These are phyloP conservation scores for Leucozona laternaria DNA, from an alignment of 2,888 invertebrate species.

Conservation along the genomic window DNA sequence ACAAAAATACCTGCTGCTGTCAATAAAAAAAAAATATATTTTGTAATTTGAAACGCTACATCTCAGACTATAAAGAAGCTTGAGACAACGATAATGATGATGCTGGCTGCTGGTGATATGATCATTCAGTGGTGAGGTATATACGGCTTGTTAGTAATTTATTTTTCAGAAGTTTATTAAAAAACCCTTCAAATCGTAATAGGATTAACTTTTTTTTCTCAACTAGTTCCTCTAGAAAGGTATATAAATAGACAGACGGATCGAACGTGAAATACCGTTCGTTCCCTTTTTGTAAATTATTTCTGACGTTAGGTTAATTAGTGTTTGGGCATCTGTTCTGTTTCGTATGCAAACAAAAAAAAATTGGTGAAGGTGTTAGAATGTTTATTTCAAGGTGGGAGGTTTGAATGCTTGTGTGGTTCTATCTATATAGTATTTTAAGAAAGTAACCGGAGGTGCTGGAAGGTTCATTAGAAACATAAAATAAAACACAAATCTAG, in stretches of 20 bases:
- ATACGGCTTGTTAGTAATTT: constrained; percentile 42
- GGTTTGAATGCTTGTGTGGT: constrained; percentile 1
- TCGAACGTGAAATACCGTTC: constrained; percentile 26
- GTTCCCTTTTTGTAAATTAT: neutral
- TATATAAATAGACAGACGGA: too few species aligned
- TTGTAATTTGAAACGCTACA: neutral
- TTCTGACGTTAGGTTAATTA: constrained; percentile 48
- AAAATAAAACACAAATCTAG: neutral
- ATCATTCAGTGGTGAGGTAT: constrained; percentile 11
- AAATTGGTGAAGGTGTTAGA: constrained; percentile 44
- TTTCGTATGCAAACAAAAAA: constrained; percentile 9
- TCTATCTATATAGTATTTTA: neutral
- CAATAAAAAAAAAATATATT: too few species aligned
- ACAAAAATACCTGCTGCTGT: too few species aligned
- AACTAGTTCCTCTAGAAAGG: neutral
- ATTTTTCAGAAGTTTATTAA: constrained; percentile 36
- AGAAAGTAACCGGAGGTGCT: constrained; percentile 24
- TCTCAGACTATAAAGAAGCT: neutral
- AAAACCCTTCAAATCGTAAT: constrained; percentile 54
- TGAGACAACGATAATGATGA: constrained; percentile 1
- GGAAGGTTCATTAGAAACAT: neutral
- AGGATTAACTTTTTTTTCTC: neutral
- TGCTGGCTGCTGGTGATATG: constrained; percentile 8
- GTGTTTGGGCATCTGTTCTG: constrained; percentile 4
- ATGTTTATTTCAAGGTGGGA: constrained; percentile 21